A percentile compares a stretch with the other conserved stretches of the same genome.
Evolutionary conservation across 2,888 invertebrate genomes (phyloP).

Genomic region (Tridacna gigas): DNA sequence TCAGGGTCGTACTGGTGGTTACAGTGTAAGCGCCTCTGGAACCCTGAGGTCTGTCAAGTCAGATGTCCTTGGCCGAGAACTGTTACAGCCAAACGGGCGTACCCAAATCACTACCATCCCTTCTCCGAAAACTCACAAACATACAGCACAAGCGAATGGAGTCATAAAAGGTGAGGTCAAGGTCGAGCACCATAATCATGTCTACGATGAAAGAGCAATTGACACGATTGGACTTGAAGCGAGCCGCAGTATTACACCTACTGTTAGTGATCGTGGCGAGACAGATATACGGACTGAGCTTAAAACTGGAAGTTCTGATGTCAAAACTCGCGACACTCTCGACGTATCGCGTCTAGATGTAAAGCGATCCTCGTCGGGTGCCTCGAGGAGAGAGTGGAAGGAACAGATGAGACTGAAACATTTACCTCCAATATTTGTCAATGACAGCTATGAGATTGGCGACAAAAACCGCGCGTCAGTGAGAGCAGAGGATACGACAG

Average conservation of each 20-base stretch:
- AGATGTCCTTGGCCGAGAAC: constrained; percentile 34
- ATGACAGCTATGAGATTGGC: constrained; percentile 71
- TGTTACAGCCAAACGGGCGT: constrained; percentile 52
- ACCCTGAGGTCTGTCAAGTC: constrained; percentile 52
- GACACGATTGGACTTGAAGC: constrained; percentile 41
- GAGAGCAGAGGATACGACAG: background rate
- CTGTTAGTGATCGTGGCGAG: background rate
- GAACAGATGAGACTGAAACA: constrained; percentile 78
- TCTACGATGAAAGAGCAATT: constrained; percentile 53
- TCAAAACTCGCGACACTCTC: constrained; percentile 22
- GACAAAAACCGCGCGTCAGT: constrained; percentile 25
- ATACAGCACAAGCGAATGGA: constrained; percentile 42
- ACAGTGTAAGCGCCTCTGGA: constrained; percentile 44
- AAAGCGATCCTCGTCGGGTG: constrained; percentile 60
- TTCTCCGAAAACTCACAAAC: background rate
- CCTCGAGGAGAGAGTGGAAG: constrained; percentile 73
- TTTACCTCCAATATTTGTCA: constrained; percentile 76
- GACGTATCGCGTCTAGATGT: constrained; percentile 49
- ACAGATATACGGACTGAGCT: background rate
- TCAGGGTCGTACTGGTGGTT: constrained; percentile 41
- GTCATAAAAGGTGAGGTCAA: constrained; percentile 43
- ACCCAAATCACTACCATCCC: constrained; percentile 32
- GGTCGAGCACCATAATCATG: constrained; percentile 37
- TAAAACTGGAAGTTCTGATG: constrained; percentile 1
- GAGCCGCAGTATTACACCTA: background rate